Base-by-base conservation (phyloP, 2,797 vertebrate genomes). In the Helarctos malayanus region DNA sequence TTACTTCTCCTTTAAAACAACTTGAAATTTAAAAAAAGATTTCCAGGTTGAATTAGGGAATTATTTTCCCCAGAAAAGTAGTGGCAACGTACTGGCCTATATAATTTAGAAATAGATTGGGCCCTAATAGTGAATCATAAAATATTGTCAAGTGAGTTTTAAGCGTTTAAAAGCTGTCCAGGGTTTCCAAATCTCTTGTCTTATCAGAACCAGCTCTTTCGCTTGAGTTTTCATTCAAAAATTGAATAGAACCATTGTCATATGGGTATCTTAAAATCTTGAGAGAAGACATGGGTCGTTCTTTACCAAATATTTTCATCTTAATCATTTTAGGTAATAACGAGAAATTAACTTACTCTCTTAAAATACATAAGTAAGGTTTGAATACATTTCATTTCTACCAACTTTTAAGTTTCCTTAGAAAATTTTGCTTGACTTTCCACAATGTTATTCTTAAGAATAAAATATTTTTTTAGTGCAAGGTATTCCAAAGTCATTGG, bases 351-450 rank as follows among this genome's bases (percentile, higher is more conserved):
- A 81, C 15, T 57, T 85, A 65, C 6, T 73, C 38, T 68, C 19
- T 83, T 81, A 92, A 96, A 88, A 59, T 75, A 29, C 57, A 0
- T 89, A 76, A 38, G 9, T 78, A 52, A 91, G 25, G 21, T 73
- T 96, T 94, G 25, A 49, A 89, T 95, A 68, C 14, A 59, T 96
- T 94, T 87, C 32, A 97, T 95, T 82, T 29, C 84, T 92, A 81
- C 1, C 9, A 81, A 1, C 65, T 84, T 89, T 65, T 81, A 91
- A 78, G 91, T 80, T 80, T 89, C 19, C 71, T 76, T 78, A 89
- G 80, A 97, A 94, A 96, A 92, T 52, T 96, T 85, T 91, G 52
- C 59, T 86, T 95, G 93, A 78, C 57, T 95, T 96, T 87, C n/a
- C 29, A n/a, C 29, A 52, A 19, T 91, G 38, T 95, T 96, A 88